Evolutionary conservation across 2,113 vertebrate genomes (phyloP).

Genomic region (Heterotis niloticus): DNA sequence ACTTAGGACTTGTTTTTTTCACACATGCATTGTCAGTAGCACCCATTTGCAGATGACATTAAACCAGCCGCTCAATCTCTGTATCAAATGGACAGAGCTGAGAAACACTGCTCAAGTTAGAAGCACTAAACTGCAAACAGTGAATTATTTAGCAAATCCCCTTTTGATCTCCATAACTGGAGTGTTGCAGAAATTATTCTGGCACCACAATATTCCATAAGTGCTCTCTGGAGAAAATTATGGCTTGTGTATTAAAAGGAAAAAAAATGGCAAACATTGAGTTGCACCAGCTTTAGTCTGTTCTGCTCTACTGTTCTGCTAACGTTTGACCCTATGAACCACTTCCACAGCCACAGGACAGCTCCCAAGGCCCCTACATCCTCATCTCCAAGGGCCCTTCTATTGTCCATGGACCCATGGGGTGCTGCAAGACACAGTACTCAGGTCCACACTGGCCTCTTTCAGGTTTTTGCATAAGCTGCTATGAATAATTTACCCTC

Average conservation of each 20-base stretch:
- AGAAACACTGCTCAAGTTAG: neutral
- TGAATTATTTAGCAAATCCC: neutral
- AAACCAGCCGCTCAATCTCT: neutral
- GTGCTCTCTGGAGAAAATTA: conserved; percentile 11
- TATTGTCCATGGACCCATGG: too few relatives aligned
- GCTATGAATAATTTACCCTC: too few relatives aligned
- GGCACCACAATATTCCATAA: conserved; percentile 6
- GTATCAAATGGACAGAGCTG: neutral
- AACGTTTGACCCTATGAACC: neutral
- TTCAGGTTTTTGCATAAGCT: too few relatives aligned
- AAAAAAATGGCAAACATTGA: neutral
- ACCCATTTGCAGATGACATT: neutral
- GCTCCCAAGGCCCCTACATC: neutral
- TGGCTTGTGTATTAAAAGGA: neutral
- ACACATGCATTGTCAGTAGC: neutral
- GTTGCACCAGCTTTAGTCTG: neutral
- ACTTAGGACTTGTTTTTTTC: neutral
- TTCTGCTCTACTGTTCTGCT: neutral
- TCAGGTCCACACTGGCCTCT: too few relatives aligned
- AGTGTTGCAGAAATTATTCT: conserved; percentile 14
- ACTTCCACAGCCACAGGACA: neutral
- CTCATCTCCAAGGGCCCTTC: too few relatives aligned
- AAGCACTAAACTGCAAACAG: neutral
- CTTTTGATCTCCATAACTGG: conserved; percentile 17
- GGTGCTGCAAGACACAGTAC: too few relatives aligned